phyloP scores from a whole-genome alignment of 2,888 invertebrate genomes.

The Yponomeuta evonymella region DNA sequence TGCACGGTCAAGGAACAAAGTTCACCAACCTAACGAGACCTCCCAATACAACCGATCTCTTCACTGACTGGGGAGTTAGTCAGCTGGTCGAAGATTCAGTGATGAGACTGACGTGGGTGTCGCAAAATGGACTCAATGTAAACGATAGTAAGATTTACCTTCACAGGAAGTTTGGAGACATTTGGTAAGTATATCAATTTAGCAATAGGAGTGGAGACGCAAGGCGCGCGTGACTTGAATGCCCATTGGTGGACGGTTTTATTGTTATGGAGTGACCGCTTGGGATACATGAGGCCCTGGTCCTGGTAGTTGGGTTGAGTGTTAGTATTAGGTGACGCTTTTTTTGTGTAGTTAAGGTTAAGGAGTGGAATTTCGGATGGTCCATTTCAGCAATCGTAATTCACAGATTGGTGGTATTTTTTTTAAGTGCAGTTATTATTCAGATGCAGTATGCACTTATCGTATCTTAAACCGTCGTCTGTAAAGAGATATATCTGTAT shows the following conservation, averaged over 20 bases:
- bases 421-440: no score
- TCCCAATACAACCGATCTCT: constrained; percentile 5
- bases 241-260: constrained; percentile 55
- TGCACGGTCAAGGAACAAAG: constrained; percentile 46
- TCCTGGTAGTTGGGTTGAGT: neutral
- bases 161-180: constrained; percentile 20
- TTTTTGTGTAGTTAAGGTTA: neutral
- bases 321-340: neutral
- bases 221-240: constrained; percentile 64
- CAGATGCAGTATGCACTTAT: no score
- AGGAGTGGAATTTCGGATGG: neutral
- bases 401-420: no score
- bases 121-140: constrained; percentile 34
- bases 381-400: neutral
- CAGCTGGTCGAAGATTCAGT: neutral
- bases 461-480: no score
- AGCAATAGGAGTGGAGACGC: constrained; percentile 63
- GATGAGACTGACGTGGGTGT: constrained; percentile 1
- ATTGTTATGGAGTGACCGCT: constrained; percentile 65
- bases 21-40: constrained; percentile 31
- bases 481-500: no score
- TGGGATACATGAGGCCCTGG: constrained; percentile 22
- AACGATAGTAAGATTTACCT: constrained; percentile 26
- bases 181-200: constrained; percentile 64
- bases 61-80: neutral